Percentiles rank a stretch among this genome's conserved stretches.
These are phyloP conservation scores for Danionella dracula DNA, from an alignment of 2,797 vertebrate species.

Conservation along the genomic window DNA sequence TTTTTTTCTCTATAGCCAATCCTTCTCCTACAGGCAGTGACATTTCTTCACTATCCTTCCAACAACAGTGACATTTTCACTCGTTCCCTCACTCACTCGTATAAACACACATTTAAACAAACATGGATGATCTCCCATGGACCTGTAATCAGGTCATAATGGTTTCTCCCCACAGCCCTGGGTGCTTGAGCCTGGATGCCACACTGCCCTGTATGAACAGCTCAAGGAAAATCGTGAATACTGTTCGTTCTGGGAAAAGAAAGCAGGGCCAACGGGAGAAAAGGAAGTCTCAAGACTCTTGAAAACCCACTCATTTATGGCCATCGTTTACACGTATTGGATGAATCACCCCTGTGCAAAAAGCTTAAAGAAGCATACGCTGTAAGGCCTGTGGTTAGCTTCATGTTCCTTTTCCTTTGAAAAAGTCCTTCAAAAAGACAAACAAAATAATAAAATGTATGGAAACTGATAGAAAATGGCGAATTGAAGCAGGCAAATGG, in stretches of 20 bases:
- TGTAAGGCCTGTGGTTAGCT: conserved; percentile 59
- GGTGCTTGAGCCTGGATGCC: conserved; percentile 57
- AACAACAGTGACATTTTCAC: conserved; percentile 3
- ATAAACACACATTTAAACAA: conserved; percentile 22
- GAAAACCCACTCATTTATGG: conserved; percentile 42
- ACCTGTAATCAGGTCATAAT: conserved; percentile 69
- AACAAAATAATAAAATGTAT: not conserved
- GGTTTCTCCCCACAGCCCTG: conserved; percentile 66
- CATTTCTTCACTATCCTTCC: conserved; percentile 1
- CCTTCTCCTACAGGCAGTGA: conserved; percentile 18
- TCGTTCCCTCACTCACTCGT: conserved; percentile 18
- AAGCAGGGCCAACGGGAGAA: conserved; percentile 51
- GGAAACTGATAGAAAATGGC: conserved; percentile 40
- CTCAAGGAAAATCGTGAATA: conserved; percentile 81
- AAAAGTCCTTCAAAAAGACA: conserved; percentile 58
- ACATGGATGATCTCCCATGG: conserved; percentile 49
- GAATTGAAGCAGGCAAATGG: conserved; percentile 25
- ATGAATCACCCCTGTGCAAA: conserved; percentile 71
- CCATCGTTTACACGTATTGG: conserved; percentile 54
- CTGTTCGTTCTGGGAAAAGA: conserved; percentile 43
- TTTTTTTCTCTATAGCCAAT: conserved; percentile 35
- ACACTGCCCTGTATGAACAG: conserved; percentile 69
- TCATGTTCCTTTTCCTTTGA: conserved; percentile 65
- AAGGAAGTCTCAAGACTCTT: conserved; percentile 39
- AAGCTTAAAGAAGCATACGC: conserved; percentile 81